Conservation (phyloP, 2,113 vertebrate genomes). For the Tachysurus fulvidraco region DNA sequence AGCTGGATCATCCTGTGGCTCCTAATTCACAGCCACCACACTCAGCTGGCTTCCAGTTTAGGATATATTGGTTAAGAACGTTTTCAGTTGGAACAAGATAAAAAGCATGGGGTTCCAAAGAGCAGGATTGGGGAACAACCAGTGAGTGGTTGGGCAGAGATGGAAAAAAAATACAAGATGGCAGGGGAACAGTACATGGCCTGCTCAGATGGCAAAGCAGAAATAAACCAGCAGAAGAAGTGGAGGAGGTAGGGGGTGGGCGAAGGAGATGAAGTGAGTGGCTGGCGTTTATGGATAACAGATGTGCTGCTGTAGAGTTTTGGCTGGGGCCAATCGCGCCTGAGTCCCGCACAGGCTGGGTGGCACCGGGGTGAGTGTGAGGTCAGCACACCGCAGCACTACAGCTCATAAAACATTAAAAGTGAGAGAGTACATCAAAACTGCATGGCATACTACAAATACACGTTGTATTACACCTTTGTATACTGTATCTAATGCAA, state of each 20-base stretch:
- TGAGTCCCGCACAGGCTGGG: slow-evolving; percentile 77
- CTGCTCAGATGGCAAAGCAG: slow-evolving; percentile 43
- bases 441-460: neutral
- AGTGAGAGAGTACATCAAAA: slow-evolving; percentile 44
- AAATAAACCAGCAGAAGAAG: slow-evolving; percentile 40
- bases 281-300: slow-evolving; percentile 83
- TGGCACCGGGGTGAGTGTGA: slow-evolving; percentile 79
- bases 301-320: slow-evolving; percentile 81
- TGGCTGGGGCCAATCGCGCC: slow-evolving; percentile 73
- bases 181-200: slow-evolving; percentile 43
- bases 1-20: slow-evolving; percentile 75
- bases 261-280: slow-evolving; percentile 73
- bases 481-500: slow-evolving; percentile 4
- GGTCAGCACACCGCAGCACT: slow-evolving; percentile 75
- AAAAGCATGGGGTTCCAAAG: slow-evolving; percentile 51
- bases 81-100: slow-evolving; percentile 75
- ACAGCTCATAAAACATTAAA: slow-evolving; percentile 73
- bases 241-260: slow-evolving; percentile 58
- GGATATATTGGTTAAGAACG: slow-evolving; percentile 76
- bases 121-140: slow-evolving; percentile 65
- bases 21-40: slow-evolving; percentile 76
- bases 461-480: slow-evolving; percentile 15
- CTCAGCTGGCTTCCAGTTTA: slow-evolving; percentile 69
- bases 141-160: slow-evolving; percentile 53
- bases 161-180: slow-evolving; percentile 59